These are phyloP conservation scores for Meles meles DNA, from an alignment of 2,113 vertebrate species.

Conservation along the genomic window DNA sequence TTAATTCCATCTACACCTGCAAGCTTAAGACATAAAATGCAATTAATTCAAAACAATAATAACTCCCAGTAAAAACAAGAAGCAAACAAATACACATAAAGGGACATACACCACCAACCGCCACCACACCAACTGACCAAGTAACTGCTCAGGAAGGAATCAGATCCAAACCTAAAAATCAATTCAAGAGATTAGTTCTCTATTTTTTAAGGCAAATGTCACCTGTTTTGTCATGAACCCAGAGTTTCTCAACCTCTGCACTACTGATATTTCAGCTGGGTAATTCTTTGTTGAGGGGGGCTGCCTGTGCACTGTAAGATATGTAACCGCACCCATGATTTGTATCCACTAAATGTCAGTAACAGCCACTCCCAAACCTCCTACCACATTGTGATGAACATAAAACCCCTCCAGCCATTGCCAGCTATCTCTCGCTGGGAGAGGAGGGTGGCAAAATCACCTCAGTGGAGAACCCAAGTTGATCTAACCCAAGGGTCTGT, in stretches of 20 bases:
- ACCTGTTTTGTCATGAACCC: neutral
- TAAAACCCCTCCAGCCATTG: neutral
- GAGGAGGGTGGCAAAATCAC: neutral
- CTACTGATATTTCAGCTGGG: neutral
- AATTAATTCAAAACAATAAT: neutral
- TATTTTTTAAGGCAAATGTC: neutral
- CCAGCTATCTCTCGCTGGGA: neutral
- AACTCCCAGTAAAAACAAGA: neutral
- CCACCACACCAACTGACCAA: neutral
- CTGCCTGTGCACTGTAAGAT: neutral
- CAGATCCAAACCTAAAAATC: conserved; percentile 1
- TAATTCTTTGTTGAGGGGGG: neutral
- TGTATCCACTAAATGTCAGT: neutral
- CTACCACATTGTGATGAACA: neutral
- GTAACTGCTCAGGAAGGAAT: neutral
- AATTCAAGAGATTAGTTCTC: neutral
- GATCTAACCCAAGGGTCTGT: neutral
- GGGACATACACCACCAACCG: neutral
- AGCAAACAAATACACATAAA: neutral
- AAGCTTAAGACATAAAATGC: neutral
- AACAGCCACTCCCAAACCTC: neutral
- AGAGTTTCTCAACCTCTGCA: neutral
- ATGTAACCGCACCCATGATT: neutral
- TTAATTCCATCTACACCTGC: neutral
- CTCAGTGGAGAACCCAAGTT: neutral